Evolutionary conservation across 37 sponge, comb jelly and placozoan species (phyloP).

Genomic region (Amphimedon queenslandica): DNA sequence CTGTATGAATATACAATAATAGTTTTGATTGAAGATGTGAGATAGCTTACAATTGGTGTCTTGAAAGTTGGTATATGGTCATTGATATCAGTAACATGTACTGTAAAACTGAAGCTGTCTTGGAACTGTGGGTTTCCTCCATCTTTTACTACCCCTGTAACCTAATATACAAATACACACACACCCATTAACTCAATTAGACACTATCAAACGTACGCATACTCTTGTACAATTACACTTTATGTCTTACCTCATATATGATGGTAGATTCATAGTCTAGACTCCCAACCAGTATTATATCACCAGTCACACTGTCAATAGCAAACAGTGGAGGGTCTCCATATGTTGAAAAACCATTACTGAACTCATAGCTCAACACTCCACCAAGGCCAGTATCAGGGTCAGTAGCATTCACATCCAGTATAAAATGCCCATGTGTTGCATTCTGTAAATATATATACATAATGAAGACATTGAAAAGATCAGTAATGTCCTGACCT

Average conservation of each 20-base stretch:
- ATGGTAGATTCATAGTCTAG: constrained; percentile 35
- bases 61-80: constrained; percentile 32
- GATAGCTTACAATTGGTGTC: not conserved
- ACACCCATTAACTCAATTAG: not conserved
- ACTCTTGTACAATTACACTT: not conserved
- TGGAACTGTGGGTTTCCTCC: not conserved
- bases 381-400: too few species aligned
- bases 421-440: too few species aligned
- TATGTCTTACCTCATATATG: not conserved
- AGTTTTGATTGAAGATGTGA: not conserved
- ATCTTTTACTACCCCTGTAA: constrained; percentile 6
- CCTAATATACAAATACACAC: not conserved
- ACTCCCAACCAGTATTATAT: constrained; percentile 4
- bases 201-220: not conserved
- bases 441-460: too few species aligned
- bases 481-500: too few species aligned
- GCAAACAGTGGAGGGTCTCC: constrained; percentile 23
- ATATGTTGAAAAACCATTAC: not conserved
- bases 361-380: constrained; percentile 18
- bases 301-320: constrained; percentile 43
- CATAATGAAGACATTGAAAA: too few species aligned
- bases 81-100: constrained; percentile 23
- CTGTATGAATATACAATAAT: not conserved
- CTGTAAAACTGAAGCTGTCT: not conserved
- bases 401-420: too few species aligned